These are phyloP conservation scores for Cydia pomonella DNA, from an alignment of 1,140 invertebrate species.

Conservation along the genomic window DNA sequence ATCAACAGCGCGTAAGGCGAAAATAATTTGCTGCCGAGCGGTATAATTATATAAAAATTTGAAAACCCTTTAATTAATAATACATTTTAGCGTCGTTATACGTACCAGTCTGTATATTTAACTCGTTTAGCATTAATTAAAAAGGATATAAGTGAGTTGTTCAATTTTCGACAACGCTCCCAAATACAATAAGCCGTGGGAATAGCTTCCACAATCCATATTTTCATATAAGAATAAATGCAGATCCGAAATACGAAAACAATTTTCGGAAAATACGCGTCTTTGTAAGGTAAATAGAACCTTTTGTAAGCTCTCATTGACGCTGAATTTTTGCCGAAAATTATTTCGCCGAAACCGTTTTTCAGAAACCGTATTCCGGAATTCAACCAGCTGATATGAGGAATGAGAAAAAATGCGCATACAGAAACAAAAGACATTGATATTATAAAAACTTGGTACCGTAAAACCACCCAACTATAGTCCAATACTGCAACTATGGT, in stretches of 20 bases:
- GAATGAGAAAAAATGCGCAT: conserved; percentile 16
- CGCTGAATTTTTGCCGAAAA: not conserved
- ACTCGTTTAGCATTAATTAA: no score
- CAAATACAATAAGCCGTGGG: conserved; percentile 17
- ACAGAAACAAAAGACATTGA: not conserved
- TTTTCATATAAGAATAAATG: conserved; percentile 67
- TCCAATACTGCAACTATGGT: no score
- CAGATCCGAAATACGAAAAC: conserved; percentile 54
- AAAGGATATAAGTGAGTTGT: not conserved
- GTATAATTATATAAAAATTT: no score
- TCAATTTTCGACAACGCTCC: not conserved
- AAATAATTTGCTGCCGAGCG: no score
- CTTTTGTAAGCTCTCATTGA: not conserved
- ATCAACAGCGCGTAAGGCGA: no score
- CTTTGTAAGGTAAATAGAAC: not conserved
- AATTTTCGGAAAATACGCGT: conserved; percentile 39
- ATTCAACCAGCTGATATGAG: conserved; percentile 1
- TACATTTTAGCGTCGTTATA: no score
- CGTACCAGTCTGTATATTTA: no score
- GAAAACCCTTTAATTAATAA: no score
- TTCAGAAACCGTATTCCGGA: conserved; percentile 12
- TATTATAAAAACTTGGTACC: not conserved
- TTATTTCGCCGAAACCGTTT: conserved; percentile 21
- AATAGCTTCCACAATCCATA: conserved; percentile 43
- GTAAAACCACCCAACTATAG: no score